Conservation (phyloP, 2,797 vertebrate genomes). For the Eospalax fontanierii region DNA sequence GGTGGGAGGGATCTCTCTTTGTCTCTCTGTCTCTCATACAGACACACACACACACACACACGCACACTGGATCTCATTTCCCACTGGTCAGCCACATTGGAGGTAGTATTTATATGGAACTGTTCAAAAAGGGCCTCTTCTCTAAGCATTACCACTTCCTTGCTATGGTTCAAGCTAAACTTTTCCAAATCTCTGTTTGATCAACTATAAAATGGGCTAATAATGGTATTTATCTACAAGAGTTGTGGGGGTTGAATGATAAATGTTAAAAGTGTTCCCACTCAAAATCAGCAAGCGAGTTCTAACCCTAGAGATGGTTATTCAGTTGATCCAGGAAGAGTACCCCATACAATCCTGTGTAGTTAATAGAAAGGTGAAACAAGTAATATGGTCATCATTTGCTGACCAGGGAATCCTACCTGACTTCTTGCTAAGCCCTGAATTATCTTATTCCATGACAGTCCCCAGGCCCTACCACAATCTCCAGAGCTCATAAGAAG, state of each 20-base stretch:
- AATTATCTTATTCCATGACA: background rate
- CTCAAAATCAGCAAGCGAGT: background rate
- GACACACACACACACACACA: too few relatives aligned
- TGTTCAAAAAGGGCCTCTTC: background rate
- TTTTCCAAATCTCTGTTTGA: conserved; percentile 15
- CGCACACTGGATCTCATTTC: background rate
- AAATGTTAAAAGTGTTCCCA: background rate
- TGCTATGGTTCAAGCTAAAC: background rate
- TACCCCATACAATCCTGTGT: background rate
- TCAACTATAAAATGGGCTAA: conserved; percentile 10
- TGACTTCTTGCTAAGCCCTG: background rate
- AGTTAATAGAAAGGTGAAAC: background rate
- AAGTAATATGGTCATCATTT: background rate
- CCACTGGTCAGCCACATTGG: background rate
- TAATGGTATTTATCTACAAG: background rate
- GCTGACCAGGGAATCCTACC: background rate
- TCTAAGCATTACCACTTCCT: background rate
- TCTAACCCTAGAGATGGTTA: background rate
- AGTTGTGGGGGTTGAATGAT: background rate
- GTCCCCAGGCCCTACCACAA: background rate
- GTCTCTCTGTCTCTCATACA: too few relatives aligned
- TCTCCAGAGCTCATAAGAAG: background rate
- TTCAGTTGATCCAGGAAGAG: background rate
- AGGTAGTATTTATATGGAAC: background rate
- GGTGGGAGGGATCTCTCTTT: background rate